phyloP scores from a whole-genome alignment of 2,113 vertebrate species.

The Dryoscopus gambensis region DNA sequence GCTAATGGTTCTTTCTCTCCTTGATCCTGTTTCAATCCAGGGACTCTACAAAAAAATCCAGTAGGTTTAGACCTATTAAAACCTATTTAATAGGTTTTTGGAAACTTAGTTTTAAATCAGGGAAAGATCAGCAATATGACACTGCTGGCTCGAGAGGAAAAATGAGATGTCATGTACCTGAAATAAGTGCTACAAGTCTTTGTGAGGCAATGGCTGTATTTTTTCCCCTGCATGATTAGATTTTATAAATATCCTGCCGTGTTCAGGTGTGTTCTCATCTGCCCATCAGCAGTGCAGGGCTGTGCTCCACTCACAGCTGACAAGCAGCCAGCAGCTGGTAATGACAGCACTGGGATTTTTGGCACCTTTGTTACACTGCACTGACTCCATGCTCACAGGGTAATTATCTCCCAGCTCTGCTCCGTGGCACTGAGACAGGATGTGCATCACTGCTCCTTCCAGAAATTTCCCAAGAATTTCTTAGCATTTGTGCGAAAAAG shows the following conservation, averaged over 20 bases:
- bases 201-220: neutral
- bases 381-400: neutral
- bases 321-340: neutral
- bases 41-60: neutral
- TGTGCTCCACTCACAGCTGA: neutral
- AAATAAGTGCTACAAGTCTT: neutral
- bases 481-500: neutral
- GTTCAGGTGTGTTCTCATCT: conserved; percentile 18
- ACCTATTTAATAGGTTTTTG: conserved; percentile 1
- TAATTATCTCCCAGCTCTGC: conserved; percentile 20
- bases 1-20: neutral
- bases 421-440: neutral
- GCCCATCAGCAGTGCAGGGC: neutral
- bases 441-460: neutral
- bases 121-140: neutral
- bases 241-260: conserved; percentile 19
- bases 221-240: neutral
- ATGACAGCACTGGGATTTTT: conserved; percentile 18
- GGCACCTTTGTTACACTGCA: neutral
- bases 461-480: neutral
- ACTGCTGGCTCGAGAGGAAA: neutral
- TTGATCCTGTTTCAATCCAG: neutral
- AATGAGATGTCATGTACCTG: conserved; percentile 31
- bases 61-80: neutral
- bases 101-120: neutral